These are phyloP conservation scores for Anseranas semipalmata DNA, from an alignment of 2,113 vertebrate genomes.

Conservation along the genomic window DNA sequence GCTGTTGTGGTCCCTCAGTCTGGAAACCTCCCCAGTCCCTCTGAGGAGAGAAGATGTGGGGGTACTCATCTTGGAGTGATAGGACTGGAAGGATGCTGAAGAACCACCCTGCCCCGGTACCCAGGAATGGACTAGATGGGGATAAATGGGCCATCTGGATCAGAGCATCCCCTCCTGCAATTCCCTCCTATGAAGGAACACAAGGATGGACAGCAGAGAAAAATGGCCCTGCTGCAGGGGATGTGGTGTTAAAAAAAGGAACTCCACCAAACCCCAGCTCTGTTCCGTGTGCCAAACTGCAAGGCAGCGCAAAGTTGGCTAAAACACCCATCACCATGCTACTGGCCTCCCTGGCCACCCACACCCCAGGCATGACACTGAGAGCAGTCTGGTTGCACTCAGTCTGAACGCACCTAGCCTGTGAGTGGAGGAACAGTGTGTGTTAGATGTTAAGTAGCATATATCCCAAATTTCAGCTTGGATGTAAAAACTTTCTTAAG, in stretches of 20 bases:
- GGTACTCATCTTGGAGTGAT: background rate
- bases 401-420: background rate
- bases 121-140: background rate
- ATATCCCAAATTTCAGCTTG: background rate
- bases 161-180: background rate
- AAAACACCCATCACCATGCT: background rate
- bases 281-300: background rate
- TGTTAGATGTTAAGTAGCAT: background rate
- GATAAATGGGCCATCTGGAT: background rate
- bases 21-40: background rate
- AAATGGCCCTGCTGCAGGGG: background rate
- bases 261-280: background rate
- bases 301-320: background rate
- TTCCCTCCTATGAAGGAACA: background rate
- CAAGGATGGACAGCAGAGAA: background rate
- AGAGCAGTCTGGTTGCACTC: background rate
- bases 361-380: accelerated
- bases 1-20: background rate
- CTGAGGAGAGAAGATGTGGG: background rate
- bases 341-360: background rate
- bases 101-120: background rate
- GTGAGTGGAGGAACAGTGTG: background rate
- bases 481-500: background rate
- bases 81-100: background rate
- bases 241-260: background rate